These are phyloP conservation scores for Silurus aristotelis DNA, from an alignment of 2,797 vertebrate genomes.

Conservation along the genomic window DNA sequence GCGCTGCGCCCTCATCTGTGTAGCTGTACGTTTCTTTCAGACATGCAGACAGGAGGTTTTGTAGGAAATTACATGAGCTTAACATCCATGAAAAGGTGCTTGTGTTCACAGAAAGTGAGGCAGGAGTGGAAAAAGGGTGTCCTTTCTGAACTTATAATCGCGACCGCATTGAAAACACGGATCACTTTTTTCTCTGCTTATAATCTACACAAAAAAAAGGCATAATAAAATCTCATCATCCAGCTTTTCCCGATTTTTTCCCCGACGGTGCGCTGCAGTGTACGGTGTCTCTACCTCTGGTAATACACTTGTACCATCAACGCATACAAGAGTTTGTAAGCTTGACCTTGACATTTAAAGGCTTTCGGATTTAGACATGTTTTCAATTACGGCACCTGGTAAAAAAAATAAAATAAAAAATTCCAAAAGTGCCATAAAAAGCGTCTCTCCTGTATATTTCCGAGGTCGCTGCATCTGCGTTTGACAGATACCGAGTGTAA, in stretches of 20 bases:
- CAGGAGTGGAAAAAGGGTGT: not conserved
- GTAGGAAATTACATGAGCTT: conserved; percentile 33
- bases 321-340: conserved; percentile 48
- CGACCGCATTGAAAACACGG: not conserved
- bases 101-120: conserved; percentile 8
- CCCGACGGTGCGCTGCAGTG: not conserved
- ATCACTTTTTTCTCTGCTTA: not conserved
- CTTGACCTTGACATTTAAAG: conserved; percentile 60
- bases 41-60: conserved; percentile 44
- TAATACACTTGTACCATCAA: conserved; percentile 51
- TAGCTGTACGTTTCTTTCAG: conserved; percentile 25
- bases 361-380: conserved; percentile 52
- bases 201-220: not conserved
- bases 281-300: conserved; percentile 32
- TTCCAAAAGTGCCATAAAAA: conserved; percentile 49
- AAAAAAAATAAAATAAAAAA: conserved; percentile 41
- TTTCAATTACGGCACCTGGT: conserved; percentile 52
- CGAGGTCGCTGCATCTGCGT: conserved; percentile 25
- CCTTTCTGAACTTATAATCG: conserved; percentile 40
- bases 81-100: conserved; percentile 25
- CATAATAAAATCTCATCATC: not conserved
- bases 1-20: conserved; percentile 43
- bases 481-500: conserved; percentile 47
- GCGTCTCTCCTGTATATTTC: conserved; percentile 39
- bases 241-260: not conserved